Percentiles rank a stretch among this genome's conserved stretches.
phyloP scores from a whole-genome alignment of 2,797 vertebrate species.

The Hydrocynus forskahlii region DNA sequence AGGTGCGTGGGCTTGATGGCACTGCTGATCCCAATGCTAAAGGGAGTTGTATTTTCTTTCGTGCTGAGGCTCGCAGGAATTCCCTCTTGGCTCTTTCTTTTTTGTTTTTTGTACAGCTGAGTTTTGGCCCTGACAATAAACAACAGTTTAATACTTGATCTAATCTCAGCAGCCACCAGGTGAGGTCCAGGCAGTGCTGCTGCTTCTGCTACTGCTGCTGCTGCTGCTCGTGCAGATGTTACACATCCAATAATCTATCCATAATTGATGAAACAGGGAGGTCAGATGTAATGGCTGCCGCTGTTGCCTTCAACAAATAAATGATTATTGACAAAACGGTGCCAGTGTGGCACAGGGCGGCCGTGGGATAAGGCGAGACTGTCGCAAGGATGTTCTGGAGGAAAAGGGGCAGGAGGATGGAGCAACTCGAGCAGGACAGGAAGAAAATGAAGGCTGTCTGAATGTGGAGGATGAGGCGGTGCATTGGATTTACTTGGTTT shows the following conservation, averaged over 20 bases:
- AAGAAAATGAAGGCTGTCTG: slow-evolving; percentile 30
- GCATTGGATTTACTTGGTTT: not conserved
- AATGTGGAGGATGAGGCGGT: slow-evolving; percentile 54
- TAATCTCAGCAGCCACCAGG: slow-evolving; percentile 96
- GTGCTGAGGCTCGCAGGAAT: slow-evolving; percentile 81
- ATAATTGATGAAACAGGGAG: slow-evolving; percentile 99
- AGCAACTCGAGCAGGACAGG: slow-evolving; percentile 32
- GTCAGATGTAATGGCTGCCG: slow-evolving; percentile 99
- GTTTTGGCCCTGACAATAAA: slow-evolving; percentile 95
- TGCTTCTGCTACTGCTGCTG: slow-evolving; percentile 57
- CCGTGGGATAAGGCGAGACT: slow-evolving; percentile 53
- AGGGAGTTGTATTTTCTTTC: slow-evolving; percentile 82
- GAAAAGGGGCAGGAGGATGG: slow-evolving; percentile 49
- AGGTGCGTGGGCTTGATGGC: slow-evolving; percentile 64
- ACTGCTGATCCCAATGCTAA: slow-evolving; percentile 86
- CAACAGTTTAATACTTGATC: slow-evolving; percentile 99
- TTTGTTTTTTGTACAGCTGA: slow-evolving; percentile 75
- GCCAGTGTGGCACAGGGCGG: slow-evolving; percentile 86
- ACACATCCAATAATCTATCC: slow-evolving; percentile 99
- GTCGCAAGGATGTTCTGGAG: slow-evolving; percentile 44
- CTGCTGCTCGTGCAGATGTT: slow-evolving; percentile 92
- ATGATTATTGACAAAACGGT: slow-evolving; percentile 99
- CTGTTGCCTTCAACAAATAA: slow-evolving; percentile 97
- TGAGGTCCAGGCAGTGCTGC: slow-evolving; percentile 85
- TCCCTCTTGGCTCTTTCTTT: slow-evolving; percentile 80